Evolutionary conservation across 2,888 invertebrate species (phyloP), one percentile per base, ranked within the genome.

Genomic region (Tetanocera ferruginea): DNA sequence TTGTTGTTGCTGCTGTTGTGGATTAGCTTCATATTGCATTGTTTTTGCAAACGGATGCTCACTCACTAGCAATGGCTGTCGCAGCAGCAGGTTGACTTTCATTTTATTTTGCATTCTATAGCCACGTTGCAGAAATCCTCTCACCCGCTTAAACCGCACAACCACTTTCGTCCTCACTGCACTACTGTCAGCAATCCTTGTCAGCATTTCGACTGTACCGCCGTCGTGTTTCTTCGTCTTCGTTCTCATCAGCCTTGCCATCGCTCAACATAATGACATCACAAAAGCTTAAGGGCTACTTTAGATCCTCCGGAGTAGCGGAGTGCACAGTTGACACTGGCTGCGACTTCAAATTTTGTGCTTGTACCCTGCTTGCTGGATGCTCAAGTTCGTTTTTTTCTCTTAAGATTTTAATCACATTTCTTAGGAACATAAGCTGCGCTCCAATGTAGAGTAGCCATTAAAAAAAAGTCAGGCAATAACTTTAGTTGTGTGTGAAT

Each of bases 261-360:
- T 87, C 86, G 86, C 88, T 87, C 87, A 88, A 87, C 85, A 87
- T 88, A 88, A 87, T 88, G 88, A 88, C 88, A 88, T 86, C 87
- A 88, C 88, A 88, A 88, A 88, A 86, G 88, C 85, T 76, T 80
- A 19, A 49, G 66, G 55, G 75, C 75, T 55, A 23, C 57, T 17
- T 17, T 25, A 64, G 9, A 49, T 23, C 49, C 19, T 23, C 23
- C n/a, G 55, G 55, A 23, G 64, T 31, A 31, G 28, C 34, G 64
- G 19, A 49, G 23, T 25, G 37, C 11, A 23, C 76, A 74, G 77
- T 62, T 75, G 67, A 43, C n/a, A 43, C 17, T 9, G 9, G 9
- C 11, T 31, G 19, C 37, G 23, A 31, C 23, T 55, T 5, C 19
- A 19, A 60, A 14, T 37, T 34, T 57, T 60, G 57, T 64, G 25